Evolutionary conservation across 2,797 vertebrate species (phyloP), one percentile per base, ranked within the genome.

Genomic region (Alfaro cultratus): DNA sequence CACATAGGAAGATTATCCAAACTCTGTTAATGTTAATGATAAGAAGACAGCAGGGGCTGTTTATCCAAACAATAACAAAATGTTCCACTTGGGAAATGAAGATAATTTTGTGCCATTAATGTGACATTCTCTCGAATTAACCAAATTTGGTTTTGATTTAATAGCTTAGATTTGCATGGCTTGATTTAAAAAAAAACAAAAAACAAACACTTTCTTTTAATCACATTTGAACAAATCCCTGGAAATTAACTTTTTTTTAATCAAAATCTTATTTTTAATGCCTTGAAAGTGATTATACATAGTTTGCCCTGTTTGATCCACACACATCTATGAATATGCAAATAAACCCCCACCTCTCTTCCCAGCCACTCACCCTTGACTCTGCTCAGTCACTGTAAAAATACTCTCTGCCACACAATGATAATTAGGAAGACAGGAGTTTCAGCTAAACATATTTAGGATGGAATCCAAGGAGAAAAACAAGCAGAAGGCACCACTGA

Each of bases 1-100:
- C 15, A 67, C 75, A 75, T 81, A 70, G 46, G 39, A 13, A 31
- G 13, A 80, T 84, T 57, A 82, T n/a, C 36, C 39, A 73, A 78
- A 53, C 1, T 16, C 13, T 26, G 5, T 34, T 34, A 4, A 64
- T 57, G 73, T 72, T 47, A 46, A 3, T 57, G 53, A 75, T 74
- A 16, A 83, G 16, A 41, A 68, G 45, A 45, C 31, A 80, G 67
- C 13, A 73, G 12, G 41, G 16, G 36, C 49, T 29, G 31, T 55
- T 78, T n/a, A 73, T 75, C 29, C 51, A 5, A 55, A 75, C n/a
- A 75, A 60, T 41, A 21, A 73, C 47, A 23, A 73, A 83, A 81
- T 79, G 41, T 75, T 68, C 70, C 29, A 13, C 41, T 74, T 49
- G 18, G 53, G 29, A 74, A 75, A 79, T 13, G 3, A 51, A 57